Base-by-base conservation (phyloP, 2,797 vertebrate genomes). In the Syndactyla subalaris region DNA sequence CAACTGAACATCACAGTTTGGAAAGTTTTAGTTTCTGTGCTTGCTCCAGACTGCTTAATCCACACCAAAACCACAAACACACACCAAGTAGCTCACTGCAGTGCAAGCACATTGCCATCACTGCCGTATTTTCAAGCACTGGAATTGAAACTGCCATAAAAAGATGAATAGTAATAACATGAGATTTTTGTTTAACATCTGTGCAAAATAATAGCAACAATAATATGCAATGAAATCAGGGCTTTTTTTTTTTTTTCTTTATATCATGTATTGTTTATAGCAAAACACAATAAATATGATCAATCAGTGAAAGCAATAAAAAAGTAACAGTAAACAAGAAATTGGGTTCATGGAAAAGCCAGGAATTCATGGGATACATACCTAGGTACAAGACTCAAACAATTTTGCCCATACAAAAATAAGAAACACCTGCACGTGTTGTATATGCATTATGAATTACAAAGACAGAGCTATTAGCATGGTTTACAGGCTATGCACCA, bases 401-500 rank as follows among this genome's bases (percentile, higher is more conserved):
- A 71, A 38, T 61, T 48, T 32, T 72, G 46, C 29, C 51, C 19
- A 26, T 59, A 58, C 21, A 38, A 70, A 79, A 89, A 48, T n/a
- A 75, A 84, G 76, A 85, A 68, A 70, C 89, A 88, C 85, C 82
- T 93, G 91, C 82, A 32, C n/a, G 34, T 68, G 20, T 39, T 88
- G 59, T 65, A 68, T 55, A 17, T 70, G 72, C 61, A 48, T 46
- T 67, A 68, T 79, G 77, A 88, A 91, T 84, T 34, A 72, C 32
- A 91, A 86, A 83, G 79, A 89, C 48, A 65, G 29, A 86, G 61
- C 59, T 91, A 81, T 78, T 86, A 92, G 22, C 20, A 18, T 32
- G 41, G 80, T 91, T 94, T 93, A 82, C 59, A 84, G 79, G 83
- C 93, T 87, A 43, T 72, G 63, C 43, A 88, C 61, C 55, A 76